These are phyloP conservation scores for Tachuris rubrigastra DNA, from an alignment of 2,113 vertebrate species.

Conservation along the genomic window DNA sequence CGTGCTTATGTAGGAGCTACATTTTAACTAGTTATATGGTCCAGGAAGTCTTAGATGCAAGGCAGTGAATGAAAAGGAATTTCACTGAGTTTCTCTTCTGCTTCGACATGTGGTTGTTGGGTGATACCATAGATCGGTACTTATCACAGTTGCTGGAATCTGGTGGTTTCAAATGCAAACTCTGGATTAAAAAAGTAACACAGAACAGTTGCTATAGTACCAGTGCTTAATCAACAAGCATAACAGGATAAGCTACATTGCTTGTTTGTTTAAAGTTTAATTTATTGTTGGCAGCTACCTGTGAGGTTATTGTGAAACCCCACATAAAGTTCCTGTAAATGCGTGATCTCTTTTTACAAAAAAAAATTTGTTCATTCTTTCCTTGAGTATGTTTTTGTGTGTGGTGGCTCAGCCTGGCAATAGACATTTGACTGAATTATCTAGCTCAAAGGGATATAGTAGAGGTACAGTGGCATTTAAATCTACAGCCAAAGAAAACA, in stretches of 20 bases:
- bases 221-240: not conserved
- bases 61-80: conserved; percentile 53
- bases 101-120: conserved; percentile 39
- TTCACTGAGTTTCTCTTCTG: conserved; percentile 65
- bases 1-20: not conserved
- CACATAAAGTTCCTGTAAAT: conserved; percentile 10
- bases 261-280: conserved; percentile 35
- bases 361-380: not conserved
- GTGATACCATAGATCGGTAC: conserved; percentile 70
- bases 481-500: not conserved
- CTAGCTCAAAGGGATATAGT: not conserved
- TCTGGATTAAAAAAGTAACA: conserved; percentile 34
- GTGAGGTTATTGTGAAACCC: not conserved
- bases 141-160: conserved; percentile 62
- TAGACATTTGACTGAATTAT: not conserved
- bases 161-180: conserved; percentile 72
- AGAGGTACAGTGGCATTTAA: not conserved
- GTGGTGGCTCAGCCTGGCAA: not conserved
- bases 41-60: conserved; percentile 16
- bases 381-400: not conserved
- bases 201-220: conserved; percentile 22
- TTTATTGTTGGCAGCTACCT: conserved; percentile 33
- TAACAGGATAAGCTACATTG: not conserved
- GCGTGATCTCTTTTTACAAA: not conserved
- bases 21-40: conserved; percentile 18